Evolutionary conservation across 2,888 invertebrate species (phyloP), one percentile per base, ranked within the genome.

Genomic region (Vanessa cardui): DNA sequence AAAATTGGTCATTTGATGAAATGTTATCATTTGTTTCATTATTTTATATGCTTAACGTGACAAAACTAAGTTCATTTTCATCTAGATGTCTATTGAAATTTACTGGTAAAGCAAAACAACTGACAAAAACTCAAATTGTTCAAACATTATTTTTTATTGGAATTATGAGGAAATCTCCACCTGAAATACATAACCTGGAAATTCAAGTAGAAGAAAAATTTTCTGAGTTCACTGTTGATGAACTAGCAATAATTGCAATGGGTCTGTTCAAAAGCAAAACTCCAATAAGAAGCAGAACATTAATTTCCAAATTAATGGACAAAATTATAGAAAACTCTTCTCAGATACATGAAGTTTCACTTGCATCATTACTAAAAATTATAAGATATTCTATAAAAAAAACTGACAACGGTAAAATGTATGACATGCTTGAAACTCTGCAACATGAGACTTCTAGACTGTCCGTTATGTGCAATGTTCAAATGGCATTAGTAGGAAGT

Each of bases 261-360:
- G 96, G 96, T 0, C 96, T 96, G 82, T 97, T 97, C 77, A 97
- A 97, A 88, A 95, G 95, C 18, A 94, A 95, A 86, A 95, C 94
- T 1, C 94, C 91, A 18, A 91, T 97, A 60, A 92, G 94, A 71
- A 94, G 88, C 81, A 73, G 80, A 4, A 78, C 83, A 0, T 76
- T 96, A 52, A 63, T 95, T 0, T 76, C 86, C 3, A 87, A 88
- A 62, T 89, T 95, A 1, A 93, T 95, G 46, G 73, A 86, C 2
- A 92, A 89, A 77, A 80, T 95, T 0, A 89, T 90, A n/a, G 80
- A 88, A 9, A 88, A 94, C 71, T 77, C 93, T 20, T 83, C 93
- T 26, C 86, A 80, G 5, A 88, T 96, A 15, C 93, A 95, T 79
- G 95, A 96, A 79, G 94, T 96, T 16, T 92, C 94, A 9, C 82